A percentile compares a stretch with the other conserved stretches of the same genome.
Conservation (phyloP, 2,888 invertebrate genomes). For the Diadegma fenestrale region DNA sequence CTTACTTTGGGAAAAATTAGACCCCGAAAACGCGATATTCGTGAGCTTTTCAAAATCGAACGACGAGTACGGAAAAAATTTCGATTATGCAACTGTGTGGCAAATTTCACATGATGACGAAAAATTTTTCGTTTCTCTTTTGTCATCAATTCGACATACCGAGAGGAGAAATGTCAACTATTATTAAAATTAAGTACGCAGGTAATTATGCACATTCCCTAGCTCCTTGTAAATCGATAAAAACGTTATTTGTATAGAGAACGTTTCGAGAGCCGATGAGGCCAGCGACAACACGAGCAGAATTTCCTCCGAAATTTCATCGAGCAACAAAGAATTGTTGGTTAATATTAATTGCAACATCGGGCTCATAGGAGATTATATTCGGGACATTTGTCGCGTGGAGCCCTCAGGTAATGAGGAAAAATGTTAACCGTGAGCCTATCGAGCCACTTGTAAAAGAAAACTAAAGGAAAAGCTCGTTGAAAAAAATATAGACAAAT, state of each 20-base stretch:
- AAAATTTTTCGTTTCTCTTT: neutral
- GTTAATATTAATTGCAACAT: conserved; percentile 84
- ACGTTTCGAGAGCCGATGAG: conserved; percentile 25
- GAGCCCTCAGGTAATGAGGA: conserved; percentile 64
- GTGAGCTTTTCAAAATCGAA: neutral
- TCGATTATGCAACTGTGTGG: neutral
- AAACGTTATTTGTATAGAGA: conserved; percentile 45
- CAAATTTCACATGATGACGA: neutral
- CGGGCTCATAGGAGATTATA: conserved; percentile 82
- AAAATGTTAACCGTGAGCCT: neutral
- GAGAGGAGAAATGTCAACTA: conserved; percentile 47
- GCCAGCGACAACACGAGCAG: conserved; percentile 24
- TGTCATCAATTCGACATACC: neutral
- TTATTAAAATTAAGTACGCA: conserved; percentile 64
- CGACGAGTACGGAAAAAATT: neutral
- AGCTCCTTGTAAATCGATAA: neutral
- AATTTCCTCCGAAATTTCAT: conserved; percentile 36
- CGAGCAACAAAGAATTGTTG: conserved; percentile 76
- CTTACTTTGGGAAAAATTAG: neutral
- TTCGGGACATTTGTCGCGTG: conserved; percentile 74
- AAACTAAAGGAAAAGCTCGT: neutral
- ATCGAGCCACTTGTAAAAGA: neutral
- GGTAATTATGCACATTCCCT: conserved; percentile 26
- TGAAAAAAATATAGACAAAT: too few species aligned
- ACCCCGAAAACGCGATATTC: neutral